Percentiles rank a stretch among this genome's conserved stretches.
Evolutionary conservation across 35 echinoderm and acorn worm genomes (phyloP).

Genomic region (Hemicentrotus pulcherrimus): DNA sequence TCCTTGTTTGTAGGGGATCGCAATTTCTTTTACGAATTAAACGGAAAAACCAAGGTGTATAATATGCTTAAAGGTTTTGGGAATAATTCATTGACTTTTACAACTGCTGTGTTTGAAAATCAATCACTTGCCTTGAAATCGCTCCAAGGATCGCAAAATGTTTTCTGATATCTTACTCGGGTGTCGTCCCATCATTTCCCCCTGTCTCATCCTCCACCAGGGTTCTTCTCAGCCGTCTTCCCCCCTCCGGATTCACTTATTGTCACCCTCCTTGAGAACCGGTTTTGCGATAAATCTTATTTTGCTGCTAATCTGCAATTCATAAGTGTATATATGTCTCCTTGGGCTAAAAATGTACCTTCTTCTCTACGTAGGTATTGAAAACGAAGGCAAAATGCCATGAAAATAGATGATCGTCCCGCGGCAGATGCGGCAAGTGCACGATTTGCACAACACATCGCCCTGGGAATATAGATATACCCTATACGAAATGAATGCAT

Average conservation of each 20-base stretch:
- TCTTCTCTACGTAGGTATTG: neutral
- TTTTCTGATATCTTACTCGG: constrained; percentile 24
- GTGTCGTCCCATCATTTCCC: constrained; percentile 27
- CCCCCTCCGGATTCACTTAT: constrained; percentile 40
- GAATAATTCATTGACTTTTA: constrained; percentile 45
- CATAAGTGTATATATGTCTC: constrained; percentile 31
- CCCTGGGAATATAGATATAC: constrained; percentile 38
- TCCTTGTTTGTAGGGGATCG: neutral
- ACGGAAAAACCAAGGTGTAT: neutral
- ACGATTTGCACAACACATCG: constrained; percentile 27
- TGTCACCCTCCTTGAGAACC: neutral
- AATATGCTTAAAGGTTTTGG: constrained; percentile 6
- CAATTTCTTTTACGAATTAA: neutral
- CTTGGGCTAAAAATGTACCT: constrained; percentile 1
- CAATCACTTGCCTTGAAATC: constrained; percentile 34
- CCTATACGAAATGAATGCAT: constrained; percentile 47
- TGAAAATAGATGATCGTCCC: constrained; percentile 50
- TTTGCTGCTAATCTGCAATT: constrained; percentile 46
- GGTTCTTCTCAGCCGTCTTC: neutral
- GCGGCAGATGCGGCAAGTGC: neutral
- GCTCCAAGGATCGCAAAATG: constrained; percentile 22
- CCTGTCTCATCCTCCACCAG: neutral
- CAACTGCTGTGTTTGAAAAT: constrained; percentile 27
- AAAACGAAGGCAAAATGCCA: constrained; percentile 22
- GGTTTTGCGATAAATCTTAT: constrained; percentile 11